Conservation (phyloP, 2,888 invertebrate species). For the Ophioninae sp. region DNA sequence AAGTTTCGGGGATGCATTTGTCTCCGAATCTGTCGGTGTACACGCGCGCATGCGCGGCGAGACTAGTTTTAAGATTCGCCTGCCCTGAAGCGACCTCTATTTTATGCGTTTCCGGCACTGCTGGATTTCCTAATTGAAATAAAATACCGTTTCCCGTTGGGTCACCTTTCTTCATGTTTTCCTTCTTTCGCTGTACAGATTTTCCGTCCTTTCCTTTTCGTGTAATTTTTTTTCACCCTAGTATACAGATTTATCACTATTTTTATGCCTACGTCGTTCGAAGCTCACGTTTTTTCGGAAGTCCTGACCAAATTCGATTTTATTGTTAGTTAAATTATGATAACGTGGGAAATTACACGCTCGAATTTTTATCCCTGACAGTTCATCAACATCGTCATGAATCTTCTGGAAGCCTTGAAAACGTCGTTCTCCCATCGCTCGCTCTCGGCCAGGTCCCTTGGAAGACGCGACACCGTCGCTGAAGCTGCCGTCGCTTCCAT, state of each 20-base stretch:
- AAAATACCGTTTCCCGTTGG: too few species aligned
- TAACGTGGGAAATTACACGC: neutral
- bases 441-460: slow-evolving; percentile 91
- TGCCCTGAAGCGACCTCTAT: too few species aligned
- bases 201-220: neutral
- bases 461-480: slow-evolving; percentile 93
- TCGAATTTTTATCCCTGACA: slow-evolving; percentile 77
- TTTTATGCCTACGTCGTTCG: neutral
- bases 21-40: too few species aligned
- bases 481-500: slow-evolving; percentile 95
- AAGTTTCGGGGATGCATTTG: too few species aligned
- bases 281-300: neutral
- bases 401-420: slow-evolving; percentile 94
- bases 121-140: too few species aligned
- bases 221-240: neutral
- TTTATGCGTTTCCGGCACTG: too few species aligned
- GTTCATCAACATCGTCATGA: slow-evolving; percentile 96
- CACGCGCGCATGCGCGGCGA: too few species aligned
- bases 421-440: slow-evolving; percentile 96
- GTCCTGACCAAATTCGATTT: neutral
- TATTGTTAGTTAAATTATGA: neutral
- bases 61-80: too few species aligned
- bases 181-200: neutral
- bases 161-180: neutral
- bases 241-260: neutral